Evolutionary conservation across 1,140 invertebrate genomes (phyloP).

Genomic region (Drosophila erecta): DNA sequence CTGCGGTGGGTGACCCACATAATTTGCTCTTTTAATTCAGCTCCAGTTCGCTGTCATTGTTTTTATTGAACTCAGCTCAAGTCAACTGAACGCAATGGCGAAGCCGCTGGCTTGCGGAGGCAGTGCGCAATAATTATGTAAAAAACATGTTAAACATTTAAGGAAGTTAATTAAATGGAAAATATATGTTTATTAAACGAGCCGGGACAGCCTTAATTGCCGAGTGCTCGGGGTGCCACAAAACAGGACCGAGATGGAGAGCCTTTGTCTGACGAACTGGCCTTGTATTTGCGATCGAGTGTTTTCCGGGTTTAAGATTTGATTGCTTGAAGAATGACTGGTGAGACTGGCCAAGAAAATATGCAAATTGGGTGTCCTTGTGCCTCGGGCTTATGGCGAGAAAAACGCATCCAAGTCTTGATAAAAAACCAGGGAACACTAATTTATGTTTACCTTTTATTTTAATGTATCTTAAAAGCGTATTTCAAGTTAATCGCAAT

Average conservation of each 20-base stretch:
- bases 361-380: slow-evolving; percentile 21
- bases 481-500: no score
- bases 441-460: no score
- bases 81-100: no score
- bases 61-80: slow-evolving; percentile 10
- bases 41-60: slow-evolving; percentile 33
- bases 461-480: no score
- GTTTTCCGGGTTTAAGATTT: slow-evolving; percentile 39
- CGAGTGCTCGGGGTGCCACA: slow-evolving; percentile 39
- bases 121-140: slow-evolving; percentile 73
- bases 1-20: slow-evolving; percentile 75
- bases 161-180: slow-evolving; percentile 83
- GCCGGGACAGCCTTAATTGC: slow-evolving; percentile 68
- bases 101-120: slow-evolving; percentile 5
- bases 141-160: slow-evolving; percentile 74
- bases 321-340: slow-evolving; percentile 42
- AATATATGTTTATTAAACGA: slow-evolving; percentile 79
- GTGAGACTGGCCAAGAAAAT: slow-evolving; percentile 6
- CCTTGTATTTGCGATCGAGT: slow-evolving; percentile 22
- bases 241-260: slow-evolving; percentile 34
- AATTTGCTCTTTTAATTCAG: slow-evolving; percentile 44
- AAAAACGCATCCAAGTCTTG: neutral
- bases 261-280: slow-evolving; percentile 47
- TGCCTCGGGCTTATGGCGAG: neutral
- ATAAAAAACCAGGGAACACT: no score